These are phyloP conservation scores for Hedya salicella DNA, from an alignment of 2,888 invertebrate species.

Conservation along the genomic window DNA sequence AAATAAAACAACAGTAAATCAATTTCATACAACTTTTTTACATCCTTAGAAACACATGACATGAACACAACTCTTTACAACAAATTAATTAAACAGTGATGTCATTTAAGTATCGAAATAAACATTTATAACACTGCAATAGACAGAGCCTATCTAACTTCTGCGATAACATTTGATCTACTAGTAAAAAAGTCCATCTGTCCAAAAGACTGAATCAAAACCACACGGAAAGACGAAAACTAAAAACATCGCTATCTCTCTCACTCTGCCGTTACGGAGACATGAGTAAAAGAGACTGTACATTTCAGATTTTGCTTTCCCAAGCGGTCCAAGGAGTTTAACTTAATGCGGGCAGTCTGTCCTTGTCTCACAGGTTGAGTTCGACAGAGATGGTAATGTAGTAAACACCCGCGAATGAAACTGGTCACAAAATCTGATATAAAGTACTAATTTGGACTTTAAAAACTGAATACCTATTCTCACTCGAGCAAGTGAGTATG, in stretches of 20 bases:
- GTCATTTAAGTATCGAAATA: slow-evolving; percentile 68
- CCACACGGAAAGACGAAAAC: slow-evolving; percentile 1
- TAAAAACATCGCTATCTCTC: neutral
- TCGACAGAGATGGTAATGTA: neutral
- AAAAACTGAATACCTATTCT: slow-evolving; percentile 24
- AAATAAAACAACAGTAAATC: slow-evolving; percentile 55
- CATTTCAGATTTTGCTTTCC: neutral
- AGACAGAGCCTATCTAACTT: slow-evolving; percentile 39
- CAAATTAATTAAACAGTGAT: slow-evolving; percentile 72
- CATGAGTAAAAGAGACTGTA: neutral
- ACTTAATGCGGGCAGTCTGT: neutral
- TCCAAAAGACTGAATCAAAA: slow-evolving; percentile 6
- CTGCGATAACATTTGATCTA: slow-evolving; percentile 39
- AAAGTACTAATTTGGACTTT: slow-evolving; percentile 29
- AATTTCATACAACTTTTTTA: slow-evolving; percentile 70
- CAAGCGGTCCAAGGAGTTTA: neutral
- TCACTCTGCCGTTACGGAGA: neutral
- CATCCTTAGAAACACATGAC: slow-evolving; percentile 67
- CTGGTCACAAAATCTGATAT: slow-evolving; percentile 26
- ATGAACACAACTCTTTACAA: slow-evolving; percentile 72
- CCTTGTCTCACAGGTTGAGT: neutral
- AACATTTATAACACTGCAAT: slow-evolving; percentile 62
- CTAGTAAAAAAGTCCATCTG: slow-evolving; percentile 19
- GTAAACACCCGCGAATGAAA: neutral
- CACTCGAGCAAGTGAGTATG: slow-evolving; percentile 9